Conservation (phyloP, 1,140 invertebrate species). For the Leptopilina boulardi region DNA sequence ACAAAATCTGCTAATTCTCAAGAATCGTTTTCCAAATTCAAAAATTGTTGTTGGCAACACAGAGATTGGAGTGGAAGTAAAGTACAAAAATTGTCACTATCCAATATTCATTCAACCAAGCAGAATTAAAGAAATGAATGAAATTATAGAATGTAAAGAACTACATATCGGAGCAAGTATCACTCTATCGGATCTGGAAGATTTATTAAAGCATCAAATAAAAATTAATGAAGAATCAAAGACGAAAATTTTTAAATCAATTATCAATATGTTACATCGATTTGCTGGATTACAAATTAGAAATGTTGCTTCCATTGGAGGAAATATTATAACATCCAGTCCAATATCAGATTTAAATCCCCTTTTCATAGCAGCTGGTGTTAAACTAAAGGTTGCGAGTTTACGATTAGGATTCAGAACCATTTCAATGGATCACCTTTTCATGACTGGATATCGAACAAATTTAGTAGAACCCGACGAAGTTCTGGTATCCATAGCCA, state of each 20-base stretch:
- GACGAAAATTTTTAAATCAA: constrained; percentile 84
- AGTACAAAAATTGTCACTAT: constrained; percentile 91
- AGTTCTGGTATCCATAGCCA: constrained; percentile 85
- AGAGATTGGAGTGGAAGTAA: constrained; percentile 93
- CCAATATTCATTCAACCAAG: constrained; percentile 88
- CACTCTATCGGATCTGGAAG: constrained; percentile 85
- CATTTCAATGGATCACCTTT: constrained; percentile 87
- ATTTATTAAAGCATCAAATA: constrained; percentile 79
- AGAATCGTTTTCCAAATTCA: constrained; percentile 83
- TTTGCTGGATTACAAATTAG: constrained; percentile 97
- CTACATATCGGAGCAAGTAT: constrained; percentile 87
- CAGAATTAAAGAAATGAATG: constrained; percentile 83
- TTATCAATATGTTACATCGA: constrained; percentile 92
- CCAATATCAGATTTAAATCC: constrained; percentile 97
- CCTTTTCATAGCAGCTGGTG: constrained; percentile 88
- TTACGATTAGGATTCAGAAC: constrained; percentile 77
- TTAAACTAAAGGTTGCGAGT: constrained; percentile 71
- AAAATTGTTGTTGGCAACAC: constrained; percentile 96
- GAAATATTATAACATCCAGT: constrained; percentile 97
- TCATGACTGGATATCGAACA: constrained; percentile 92
- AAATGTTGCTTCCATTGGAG: constrained; percentile 88
- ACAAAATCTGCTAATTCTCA: constrained; percentile 84
- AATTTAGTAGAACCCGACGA: constrained; percentile 87
- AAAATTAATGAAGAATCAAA: constrained; percentile 77
- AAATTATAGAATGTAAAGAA: constrained; percentile 76